A percentile compares a stretch with the other conserved stretches of the same genome.
Conservation (phyloP, 2,888 invertebrate genomes). For the Dichetophora obliterata region DNA sequence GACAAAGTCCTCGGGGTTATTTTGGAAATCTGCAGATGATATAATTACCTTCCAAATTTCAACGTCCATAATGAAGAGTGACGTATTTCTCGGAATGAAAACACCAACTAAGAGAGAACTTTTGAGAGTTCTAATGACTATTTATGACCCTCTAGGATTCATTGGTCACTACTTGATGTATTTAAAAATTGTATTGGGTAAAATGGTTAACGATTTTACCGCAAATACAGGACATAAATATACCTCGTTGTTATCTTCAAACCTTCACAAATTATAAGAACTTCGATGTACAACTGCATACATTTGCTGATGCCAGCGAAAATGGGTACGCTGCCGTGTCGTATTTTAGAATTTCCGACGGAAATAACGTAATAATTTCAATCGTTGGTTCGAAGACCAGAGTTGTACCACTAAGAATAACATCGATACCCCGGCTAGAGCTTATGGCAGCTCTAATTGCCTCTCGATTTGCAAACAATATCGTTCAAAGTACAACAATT, state of each 20-base stretch:
- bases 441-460: neutral
- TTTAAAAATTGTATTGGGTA: conserved; percentile 11
- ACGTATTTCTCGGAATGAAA: neutral
- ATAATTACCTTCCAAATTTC: conserved; percentile 1
- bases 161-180: conserved; percentile 23
- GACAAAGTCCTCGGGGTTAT: neutral
- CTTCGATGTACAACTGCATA: conserved; percentile 31
- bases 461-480: neutral
- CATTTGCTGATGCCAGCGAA: conserved; percentile 44
- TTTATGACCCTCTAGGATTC: conserved; percentile 21
- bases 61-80: neutral
- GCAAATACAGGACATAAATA: conserved; percentile 26
- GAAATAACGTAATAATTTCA: conserved; percentile 5
- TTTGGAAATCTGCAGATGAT: neutral
- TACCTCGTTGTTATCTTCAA: neutral
- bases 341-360: conserved; percentile 30
- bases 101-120: neutral
- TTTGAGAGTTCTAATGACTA: neutral
- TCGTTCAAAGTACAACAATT: neutral
- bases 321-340: conserved; percentile 42
- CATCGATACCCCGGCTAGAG: conserved; percentile 41
- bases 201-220: conserved; percentile 36
- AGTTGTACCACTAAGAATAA: conserved; percentile 39
- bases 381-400: conserved; percentile 40
- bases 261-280: neutral